A percentile compares a stretch with the other conserved stretches of the same genome.
phyloP scores from a whole-genome alignment of 2,888 invertebrate genomes.

The Amphipoea lucens region DNA sequence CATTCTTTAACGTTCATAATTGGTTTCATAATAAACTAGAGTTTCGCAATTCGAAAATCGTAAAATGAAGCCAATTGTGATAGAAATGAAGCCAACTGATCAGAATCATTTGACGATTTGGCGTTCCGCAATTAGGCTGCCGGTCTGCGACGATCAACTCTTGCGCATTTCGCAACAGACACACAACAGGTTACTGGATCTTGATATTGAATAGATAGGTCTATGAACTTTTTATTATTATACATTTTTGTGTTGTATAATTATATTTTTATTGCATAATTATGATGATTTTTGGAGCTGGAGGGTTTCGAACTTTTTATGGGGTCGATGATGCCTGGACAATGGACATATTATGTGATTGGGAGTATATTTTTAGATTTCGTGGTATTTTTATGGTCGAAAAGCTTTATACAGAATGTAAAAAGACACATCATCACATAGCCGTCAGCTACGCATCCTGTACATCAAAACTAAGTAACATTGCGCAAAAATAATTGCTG shows the following conservation, averaged over 20 bases:
- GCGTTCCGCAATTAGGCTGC: no score
- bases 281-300: constrained; percentile 25
- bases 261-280: constrained; percentile 27
- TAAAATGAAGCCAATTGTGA: no score
- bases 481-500: background rate
- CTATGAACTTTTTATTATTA: constrained; percentile 59
- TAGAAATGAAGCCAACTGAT: no score
- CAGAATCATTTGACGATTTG: no score
- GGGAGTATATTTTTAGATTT: constrained; percentile 12
- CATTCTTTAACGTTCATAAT: no score
- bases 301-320: constrained; percentile 34
- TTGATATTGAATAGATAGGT: constrained; percentile 64
- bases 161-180: constrained; percentile 61
- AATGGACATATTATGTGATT: background rate
- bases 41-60: no score
- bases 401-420: background rate
- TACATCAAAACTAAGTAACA: no score
- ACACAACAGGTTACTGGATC: constrained; percentile 63
- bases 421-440: no score
- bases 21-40: no score
- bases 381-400: background rate
- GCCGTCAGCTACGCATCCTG: no score
- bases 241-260: constrained; percentile 21
- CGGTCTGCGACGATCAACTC: constrained; percentile 35
- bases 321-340: constrained; percentile 23